Base-by-base conservation (phyloP, 2,888 invertebrate species). In the Caenorhabditis japonica region DNA sequence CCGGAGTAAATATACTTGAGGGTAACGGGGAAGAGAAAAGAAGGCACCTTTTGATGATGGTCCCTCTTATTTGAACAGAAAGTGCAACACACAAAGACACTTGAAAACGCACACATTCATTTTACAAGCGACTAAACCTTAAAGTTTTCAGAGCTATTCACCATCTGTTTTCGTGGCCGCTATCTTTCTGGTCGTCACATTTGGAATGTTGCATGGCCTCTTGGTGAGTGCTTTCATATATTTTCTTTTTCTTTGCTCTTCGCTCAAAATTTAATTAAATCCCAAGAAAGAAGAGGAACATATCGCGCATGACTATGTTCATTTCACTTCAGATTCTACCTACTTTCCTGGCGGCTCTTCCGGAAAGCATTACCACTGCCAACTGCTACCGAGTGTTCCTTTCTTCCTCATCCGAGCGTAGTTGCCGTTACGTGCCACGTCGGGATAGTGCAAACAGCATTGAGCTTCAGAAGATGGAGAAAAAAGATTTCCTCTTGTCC, bases 151-250 rank as follows among this genome's bases (percentile, higher is more conserved):
- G 78, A 78, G 81, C 55, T 86, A 86, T 62, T 79, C 85, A 15
- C 82, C 86, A 39, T 77, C 77, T 15, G 86, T 86, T 36, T 86
- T 86, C 76, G 82, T 87, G 10, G 78, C 77, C 23, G 82, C 86
- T 8, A 84, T 86, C 51, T 84, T 82, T 70, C 75, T 86, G 46
- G 85, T 86, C 25, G 83, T 85, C 39, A 79, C 76, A 19, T 83
- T 80, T 75, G 86, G 86, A 46, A 70, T 84, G 33, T 64, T 85
- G 12, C 86, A 86, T 58, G 86, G 86, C 30, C 74, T 80, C 33
- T 72, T 80, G 59, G 77, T 77, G 61, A 74, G 59, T 60, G 47
- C 55, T 41, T 60, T 61, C 56, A 55, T 70, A 60, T 72, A 25
- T 34, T 33, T 13, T 25, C 46, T 39, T 17, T 44, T 30, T 39